These are phyloP conservation scores for Leuciscus idus DNA, from an alignment of 2,113 vertebrate species.

Conservation along the genomic window DNA sequence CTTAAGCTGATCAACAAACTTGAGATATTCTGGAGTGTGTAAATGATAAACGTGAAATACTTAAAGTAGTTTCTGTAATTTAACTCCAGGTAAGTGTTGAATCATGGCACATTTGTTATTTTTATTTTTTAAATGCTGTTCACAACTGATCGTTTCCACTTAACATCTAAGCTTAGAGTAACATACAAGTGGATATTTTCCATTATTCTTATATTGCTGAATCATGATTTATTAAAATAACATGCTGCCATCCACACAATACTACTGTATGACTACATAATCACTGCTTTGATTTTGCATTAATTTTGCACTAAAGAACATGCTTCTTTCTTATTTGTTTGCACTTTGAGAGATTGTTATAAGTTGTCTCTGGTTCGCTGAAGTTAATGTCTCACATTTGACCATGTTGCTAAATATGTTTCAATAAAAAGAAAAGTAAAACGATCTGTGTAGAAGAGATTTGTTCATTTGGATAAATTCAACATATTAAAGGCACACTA, in stretches of 20 bases:
- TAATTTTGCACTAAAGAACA: conserved; percentile 41
- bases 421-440: conserved; percentile 28
- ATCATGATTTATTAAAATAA: background rate
- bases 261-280: background rate
- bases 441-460: background rate
- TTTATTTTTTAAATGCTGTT: conserved; percentile 5
- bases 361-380: conserved; percentile 14
- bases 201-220: background rate
- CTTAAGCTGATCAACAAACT: background rate
- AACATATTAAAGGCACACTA: too few relatives aligned
- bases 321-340: conserved; percentile 43
- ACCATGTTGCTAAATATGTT: conserved; percentile 42
- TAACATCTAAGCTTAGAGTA: background rate
- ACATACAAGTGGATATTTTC: background rate
- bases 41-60: background rate
- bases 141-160: background rate
- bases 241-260: background rate
- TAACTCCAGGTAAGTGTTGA: background rate
- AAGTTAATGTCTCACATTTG: background rate
- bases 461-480: background rate
- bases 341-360: conserved; percentile 50
- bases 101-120: background rate
- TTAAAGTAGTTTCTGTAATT: too few relatives aligned
- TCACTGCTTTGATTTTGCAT: conserved; percentile 3
- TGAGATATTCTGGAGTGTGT: background rate